Percentiles rank a stretch among this genome's conserved stretches.
These are phyloP conservation scores for Tanypteryx hageni DNA, from an alignment of 2,888 invertebrate genomes.

Conservation along the genomic window DNA sequence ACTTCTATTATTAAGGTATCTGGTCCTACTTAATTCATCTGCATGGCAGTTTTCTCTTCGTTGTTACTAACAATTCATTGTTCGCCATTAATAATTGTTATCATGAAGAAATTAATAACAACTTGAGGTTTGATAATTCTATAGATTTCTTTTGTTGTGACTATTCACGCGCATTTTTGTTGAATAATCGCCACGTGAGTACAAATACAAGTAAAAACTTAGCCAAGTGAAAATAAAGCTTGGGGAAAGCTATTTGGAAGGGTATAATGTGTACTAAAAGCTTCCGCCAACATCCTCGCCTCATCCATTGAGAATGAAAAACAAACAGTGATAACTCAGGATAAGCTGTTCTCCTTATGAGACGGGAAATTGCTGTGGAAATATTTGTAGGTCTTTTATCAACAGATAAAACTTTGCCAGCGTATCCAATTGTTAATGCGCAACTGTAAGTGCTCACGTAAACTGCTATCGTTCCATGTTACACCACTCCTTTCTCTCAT, in stretches of 20 bases:
- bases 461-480: not conserved
- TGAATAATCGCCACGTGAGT: not conserved
- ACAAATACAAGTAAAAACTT: not conserved
- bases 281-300: conserved; percentile 25
- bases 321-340: conserved; percentile 47
- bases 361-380: conserved; percentile 29
- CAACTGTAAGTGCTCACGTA: not conserved
- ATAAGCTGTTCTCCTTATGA: conserved; percentile 18
- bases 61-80: too few relatives aligned
- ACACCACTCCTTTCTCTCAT: not conserved
- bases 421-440: not conserved
- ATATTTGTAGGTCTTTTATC: conserved; percentile 59
- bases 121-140: not conserved
- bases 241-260: conserved; percentile 13
- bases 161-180: not conserved
- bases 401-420: conserved; percentile 38
- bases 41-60: too few relatives aligned
- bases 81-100: too few relatives aligned
- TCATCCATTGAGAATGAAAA: conserved; percentile 56
- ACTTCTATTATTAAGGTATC: too few relatives aligned
- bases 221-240: not conserved
- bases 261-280: conserved; percentile 27
- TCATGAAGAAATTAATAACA: not conserved
- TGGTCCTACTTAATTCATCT: too few relatives aligned
- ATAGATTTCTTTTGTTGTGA: not conserved